Evolutionary conservation across 2,888 invertebrate genomes (phyloP).

Genomic region (Agrypnus murinus): DNA sequence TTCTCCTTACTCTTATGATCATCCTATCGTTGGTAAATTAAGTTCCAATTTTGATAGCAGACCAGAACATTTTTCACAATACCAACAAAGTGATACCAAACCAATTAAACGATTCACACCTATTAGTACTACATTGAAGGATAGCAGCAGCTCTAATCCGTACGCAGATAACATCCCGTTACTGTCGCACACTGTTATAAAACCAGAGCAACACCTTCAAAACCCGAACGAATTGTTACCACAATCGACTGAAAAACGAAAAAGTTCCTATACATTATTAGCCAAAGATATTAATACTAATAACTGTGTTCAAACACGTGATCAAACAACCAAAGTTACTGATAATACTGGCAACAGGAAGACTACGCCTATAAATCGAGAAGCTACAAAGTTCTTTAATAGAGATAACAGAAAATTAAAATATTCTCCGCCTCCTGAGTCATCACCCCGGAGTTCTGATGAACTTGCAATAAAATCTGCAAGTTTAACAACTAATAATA

Average conservation of each 20-base stretch:
- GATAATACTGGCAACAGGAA: slow-evolving; percentile 1
- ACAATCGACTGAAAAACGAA: slow-evolving; percentile 49
- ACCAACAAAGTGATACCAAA: not conserved
- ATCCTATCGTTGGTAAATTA: not conserved
- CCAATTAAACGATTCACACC: too few relatives aligned
- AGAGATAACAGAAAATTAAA: slow-evolving; percentile 51
- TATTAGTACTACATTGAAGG: not conserved
- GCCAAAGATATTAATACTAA: slow-evolving; percentile 44
- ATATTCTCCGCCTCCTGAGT: slow-evolving; percentile 59
- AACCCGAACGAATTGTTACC: slow-evolving; percentile 46
- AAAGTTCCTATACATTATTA: slow-evolving; percentile 48
- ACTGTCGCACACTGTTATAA: slow-evolving; percentile 34
- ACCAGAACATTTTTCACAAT: not conserved
- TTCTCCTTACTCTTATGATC: not conserved
- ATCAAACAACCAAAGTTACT: slow-evolving; percentile 33
- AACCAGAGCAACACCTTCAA: slow-evolving; percentile 30
- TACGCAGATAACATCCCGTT: slow-evolving; percentile 8
- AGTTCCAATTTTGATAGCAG: not conserved
- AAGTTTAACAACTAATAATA: slow-evolving; percentile 25
- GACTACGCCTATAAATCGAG: not conserved
- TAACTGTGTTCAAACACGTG: slow-evolving; percentile 16
- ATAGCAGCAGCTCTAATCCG: not conserved
- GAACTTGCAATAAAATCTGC: slow-evolving; percentile 41
- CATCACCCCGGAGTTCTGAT: slow-evolving; percentile 35
- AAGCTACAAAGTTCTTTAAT: slow-evolving; percentile 25